Percentiles rank a stretch among this genome's conserved stretches.
Evolutionary conservation across 2,113 vertebrate species (phyloP).

Genomic region (Leuciscus idus): DNA sequence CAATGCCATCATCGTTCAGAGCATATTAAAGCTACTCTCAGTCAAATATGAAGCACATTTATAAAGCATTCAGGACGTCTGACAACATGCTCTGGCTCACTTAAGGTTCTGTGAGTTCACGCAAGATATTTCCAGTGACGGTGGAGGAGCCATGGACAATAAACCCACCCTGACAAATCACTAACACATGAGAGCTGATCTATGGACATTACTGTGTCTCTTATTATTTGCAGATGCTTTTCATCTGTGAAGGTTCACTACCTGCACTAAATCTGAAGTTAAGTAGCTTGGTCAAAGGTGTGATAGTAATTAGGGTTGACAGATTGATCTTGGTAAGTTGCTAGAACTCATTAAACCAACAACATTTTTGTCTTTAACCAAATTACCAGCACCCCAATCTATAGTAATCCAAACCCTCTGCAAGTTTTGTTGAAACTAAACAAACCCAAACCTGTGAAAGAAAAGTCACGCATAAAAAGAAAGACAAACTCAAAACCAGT

Average conservation of each 20-base stretch:
- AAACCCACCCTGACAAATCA: slow-evolving; percentile 17
- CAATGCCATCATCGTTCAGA: not conserved
- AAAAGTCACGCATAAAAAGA: not conserved
- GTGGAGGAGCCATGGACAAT: not conserved
- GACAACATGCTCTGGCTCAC: slow-evolving; percentile 3
- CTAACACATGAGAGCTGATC: slow-evolving; percentile 2
- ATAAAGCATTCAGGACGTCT: not conserved
- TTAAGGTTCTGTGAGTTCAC: not conserved
- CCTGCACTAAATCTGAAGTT: not conserved
- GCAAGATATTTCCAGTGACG: not conserved
- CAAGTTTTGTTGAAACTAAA: not conserved
- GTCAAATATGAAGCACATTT: slow-evolving; percentile 18
- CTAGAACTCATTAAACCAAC: not conserved
- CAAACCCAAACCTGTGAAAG: not conserved
- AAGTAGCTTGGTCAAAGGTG: not conserved
- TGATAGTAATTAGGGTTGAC: not conserved
- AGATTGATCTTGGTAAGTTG: not conserved
- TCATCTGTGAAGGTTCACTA: not conserved
- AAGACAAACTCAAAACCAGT: not conserved
- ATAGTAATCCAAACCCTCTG: not conserved
- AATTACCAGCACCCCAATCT: not conserved
- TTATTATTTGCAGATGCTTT: slow-evolving; percentile 10
- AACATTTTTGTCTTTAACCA: not conserved
- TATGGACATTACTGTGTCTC: not conserved
- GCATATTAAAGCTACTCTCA: not conserved